Evolutionary conservation across 2,113 vertebrate genomes (phyloP), one percentile per base, ranked within the genome.

Genomic region (Machaerirhynchus nigripectus): DNA sequence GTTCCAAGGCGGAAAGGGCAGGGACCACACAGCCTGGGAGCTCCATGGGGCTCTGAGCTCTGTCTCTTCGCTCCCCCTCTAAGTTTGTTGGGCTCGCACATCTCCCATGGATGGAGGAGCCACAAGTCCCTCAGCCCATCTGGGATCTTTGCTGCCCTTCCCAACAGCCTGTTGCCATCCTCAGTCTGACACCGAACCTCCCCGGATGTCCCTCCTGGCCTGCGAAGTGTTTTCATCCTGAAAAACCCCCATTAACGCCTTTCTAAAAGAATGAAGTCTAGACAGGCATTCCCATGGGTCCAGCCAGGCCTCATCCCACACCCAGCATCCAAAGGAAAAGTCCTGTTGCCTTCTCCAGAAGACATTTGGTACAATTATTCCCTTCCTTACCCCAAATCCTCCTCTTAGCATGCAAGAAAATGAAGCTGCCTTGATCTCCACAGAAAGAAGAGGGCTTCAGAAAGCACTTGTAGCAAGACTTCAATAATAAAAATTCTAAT

Each of bases 401-500:
- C 30, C 71, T 77, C 57, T 85, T 49, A 88, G 78, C 75, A 65
- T 30, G 53, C 75, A 56, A 76, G 75, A 56, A 87, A 73, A 73
- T 26, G 42, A 47, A 73, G 52, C 69, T 87, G 76, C 71, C 94
- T 86, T 86, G 79, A 87, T 93, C 88, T 80, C 79, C 17, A 68
- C 84, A 55, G 82, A 71, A 92, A 92, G 79, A 84, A 71, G 67
- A 65, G 82, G 70, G 75, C 69, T 94, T 90, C 79, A 76, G 67
- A 69, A 90, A 85, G 79, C 90, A 92, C 82, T 92, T 26, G 26
- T 14, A 82, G 85, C 46, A 59, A n/a, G 24, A 73, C 40, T 92
- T 93, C 46, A 92, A 77, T 90, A 95, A 85, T 23, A 94, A 85
- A 84, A 94, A 61, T 57, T 64, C 85, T 95, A 96, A 95, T 96